Conservation (phyloP, 2,113 vertebrate genomes). For the Indicator indicator region DNA sequence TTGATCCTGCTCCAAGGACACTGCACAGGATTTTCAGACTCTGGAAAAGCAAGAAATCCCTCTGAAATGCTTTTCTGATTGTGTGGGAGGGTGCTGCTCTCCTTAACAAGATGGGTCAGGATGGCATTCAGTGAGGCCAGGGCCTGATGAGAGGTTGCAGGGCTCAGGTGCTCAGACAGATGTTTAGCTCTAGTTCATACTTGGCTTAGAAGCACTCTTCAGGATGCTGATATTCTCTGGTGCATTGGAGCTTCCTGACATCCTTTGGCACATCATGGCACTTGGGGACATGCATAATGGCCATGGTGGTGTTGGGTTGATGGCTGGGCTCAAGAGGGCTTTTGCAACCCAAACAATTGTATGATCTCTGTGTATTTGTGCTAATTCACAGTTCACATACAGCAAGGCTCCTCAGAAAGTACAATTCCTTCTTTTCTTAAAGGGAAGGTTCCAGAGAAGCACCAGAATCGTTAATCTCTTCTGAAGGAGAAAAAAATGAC, state of each 20-base stretch:
- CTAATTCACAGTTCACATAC: background rate
- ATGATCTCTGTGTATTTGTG: background rate
- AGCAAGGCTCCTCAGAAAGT: background rate
- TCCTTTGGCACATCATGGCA: background rate
- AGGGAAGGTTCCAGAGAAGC: background rate
- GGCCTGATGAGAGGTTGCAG: background rate
- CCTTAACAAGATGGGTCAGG: background rate
- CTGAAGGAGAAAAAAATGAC: background rate
- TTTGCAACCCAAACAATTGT: too few species aligned
- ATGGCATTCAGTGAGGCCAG: background rate
- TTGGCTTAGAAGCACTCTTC: background rate
- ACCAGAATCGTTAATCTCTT: background rate
- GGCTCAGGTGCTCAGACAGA: background rate
- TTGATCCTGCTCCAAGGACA: background rate
- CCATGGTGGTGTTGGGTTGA: too few species aligned
- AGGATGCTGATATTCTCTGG: background rate
- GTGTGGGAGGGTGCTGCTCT: background rate
- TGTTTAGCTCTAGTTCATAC: background rate
- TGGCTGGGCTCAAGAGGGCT: too few species aligned
- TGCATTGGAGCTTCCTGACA: background rate
- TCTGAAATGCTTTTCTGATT: background rate
- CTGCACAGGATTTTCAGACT: background rate
- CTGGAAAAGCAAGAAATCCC: background rate
- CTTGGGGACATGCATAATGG: too few species aligned
- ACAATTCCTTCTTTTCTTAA: background rate